These are phyloP conservation scores for Anthoptus insignis DNA, from an alignment of 2,888 invertebrate species.

Conservation along the genomic window DNA sequence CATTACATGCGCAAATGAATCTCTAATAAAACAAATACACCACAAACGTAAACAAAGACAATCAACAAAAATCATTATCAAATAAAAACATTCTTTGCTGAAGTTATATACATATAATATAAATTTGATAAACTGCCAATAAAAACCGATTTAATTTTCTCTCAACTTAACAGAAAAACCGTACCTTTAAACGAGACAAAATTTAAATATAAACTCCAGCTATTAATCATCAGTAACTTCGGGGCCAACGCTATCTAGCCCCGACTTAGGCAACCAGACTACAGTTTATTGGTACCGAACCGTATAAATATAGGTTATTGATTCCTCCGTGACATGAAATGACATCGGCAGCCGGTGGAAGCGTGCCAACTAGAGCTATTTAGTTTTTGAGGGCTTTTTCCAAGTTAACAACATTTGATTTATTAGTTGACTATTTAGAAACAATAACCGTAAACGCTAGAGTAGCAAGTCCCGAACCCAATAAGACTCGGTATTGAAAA, in stretches of 20 bases:
- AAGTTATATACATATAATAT: too few relatives aligned
- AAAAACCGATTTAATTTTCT: neutral
- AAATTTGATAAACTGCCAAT: too few relatives aligned
- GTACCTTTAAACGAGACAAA: neutral
- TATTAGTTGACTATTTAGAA: conserved; percentile 13
- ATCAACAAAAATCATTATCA: too few relatives aligned
- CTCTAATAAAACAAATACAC: too few relatives aligned
- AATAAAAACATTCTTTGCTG: too few relatives aligned
- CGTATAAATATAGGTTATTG: conserved; percentile 31
- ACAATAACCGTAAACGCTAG: conserved; percentile 5
- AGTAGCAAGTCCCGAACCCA: neutral
- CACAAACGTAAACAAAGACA: too few relatives aligned
- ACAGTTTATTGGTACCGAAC: conserved; percentile 21
- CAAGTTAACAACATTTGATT: conserved; percentile 7
- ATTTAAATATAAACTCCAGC: neutral
- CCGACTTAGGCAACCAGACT: conserved; percentile 24
- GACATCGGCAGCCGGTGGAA: conserved; percentile 29
- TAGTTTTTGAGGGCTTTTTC: conserved; percentile 21
- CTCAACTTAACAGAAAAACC: too few relatives aligned
- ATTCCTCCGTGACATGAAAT: conserved; percentile 32
- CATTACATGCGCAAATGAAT: too few relatives aligned
- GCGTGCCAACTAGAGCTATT: conserved; percentile 21
- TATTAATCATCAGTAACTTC: conserved; percentile 6
- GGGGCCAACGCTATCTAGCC: conserved; percentile 8
- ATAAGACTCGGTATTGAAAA: too few relatives aligned